Evolutionary conservation across 2,113 vertebrate genomes (phyloP).

Genomic region (Tautogolabrus adspersus): DNA sequence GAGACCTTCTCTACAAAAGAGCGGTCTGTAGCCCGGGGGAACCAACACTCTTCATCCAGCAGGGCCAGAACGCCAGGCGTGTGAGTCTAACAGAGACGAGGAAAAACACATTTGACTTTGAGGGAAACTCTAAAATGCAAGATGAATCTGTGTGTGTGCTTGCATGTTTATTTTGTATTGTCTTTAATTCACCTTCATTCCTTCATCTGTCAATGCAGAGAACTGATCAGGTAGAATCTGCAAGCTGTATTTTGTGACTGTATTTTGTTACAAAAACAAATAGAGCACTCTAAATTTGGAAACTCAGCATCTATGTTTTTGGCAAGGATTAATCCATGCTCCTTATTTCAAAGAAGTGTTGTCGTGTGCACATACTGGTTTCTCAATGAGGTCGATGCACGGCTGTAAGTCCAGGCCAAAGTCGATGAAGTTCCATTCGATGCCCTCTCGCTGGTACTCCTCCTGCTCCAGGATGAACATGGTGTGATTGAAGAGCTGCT

Average conservation of each 20-base stretch:
- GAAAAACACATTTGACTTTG: background rate
- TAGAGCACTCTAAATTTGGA: too few species aligned
- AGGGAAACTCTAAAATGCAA: slow-evolving; percentile 5
- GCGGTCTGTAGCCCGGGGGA: slow-evolving; percentile 92
- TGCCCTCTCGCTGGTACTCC: slow-evolving; percentile 92
- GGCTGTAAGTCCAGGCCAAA: slow-evolving; percentile 92
- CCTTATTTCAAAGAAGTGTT: too few species aligned
- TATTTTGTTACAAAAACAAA: background rate
- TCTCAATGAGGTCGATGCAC: slow-evolving; percentile 92
- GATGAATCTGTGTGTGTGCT: background rate
- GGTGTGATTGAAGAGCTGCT: slow-evolving; percentile 95
- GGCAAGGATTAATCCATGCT: background rate
- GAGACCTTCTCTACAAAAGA: slow-evolving; percentile 92
- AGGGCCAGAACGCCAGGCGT: slow-evolving; percentile 91
- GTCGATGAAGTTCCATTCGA: slow-evolving; percentile 93
- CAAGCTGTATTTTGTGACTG: background rate
- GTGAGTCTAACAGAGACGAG: slow-evolving; percentile 78
- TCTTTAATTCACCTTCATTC: background rate
- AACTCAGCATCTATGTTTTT: background rate
- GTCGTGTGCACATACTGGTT: slow-evolving; percentile 78
- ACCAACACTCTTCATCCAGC: slow-evolving; percentile 95
- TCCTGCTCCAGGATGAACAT: slow-evolving; percentile 94
- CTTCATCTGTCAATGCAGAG: background rate
- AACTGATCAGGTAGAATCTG: background rate
- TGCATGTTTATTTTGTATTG: background rate